Evolutionary conservation across 2,888 invertebrate species (phyloP).

Genomic region (Andrena trimmerana): DNA sequence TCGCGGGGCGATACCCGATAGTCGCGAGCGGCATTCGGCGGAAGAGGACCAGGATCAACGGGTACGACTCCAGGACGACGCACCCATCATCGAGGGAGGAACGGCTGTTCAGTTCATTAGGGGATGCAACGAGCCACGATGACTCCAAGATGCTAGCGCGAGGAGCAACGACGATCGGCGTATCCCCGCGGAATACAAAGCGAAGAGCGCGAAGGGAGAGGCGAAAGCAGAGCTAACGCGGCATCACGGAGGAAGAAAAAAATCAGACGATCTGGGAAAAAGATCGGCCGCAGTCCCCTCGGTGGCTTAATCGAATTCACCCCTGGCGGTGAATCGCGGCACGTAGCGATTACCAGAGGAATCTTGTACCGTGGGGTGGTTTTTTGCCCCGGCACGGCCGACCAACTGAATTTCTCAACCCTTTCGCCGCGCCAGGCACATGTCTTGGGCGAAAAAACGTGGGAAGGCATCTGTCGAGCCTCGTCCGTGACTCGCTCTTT

Average conservation of each 20-base stretch:
- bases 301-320: constrained; percentile 82
- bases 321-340: constrained; percentile 74
- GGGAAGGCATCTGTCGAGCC: constrained; percentile 82
- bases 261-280: constrained; percentile 55
- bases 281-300: constrained; percentile 54
- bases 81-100: background rate
- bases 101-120: background rate
- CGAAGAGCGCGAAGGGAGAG: background rate
- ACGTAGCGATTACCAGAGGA: constrained; percentile 72
- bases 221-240: background rate
- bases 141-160: background rate
- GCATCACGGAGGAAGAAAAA: constrained; percentile 31
- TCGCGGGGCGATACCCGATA: constrained; percentile 32
- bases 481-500: constrained; percentile 58
- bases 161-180: constrained; percentile 27
- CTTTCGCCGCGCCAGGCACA: constrained; percentile 81
- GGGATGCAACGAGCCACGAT: background rate
- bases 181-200: constrained; percentile 5
- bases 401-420: constrained; percentile 80
- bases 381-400: constrained; percentile 72
- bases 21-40: background rate
- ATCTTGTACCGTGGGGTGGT: constrained; percentile 76
- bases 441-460: constrained; percentile 81
- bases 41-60: background rate
- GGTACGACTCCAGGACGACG: background rate